Percentiles rank a stretch among this genome's conserved stretches.
Conservation (phyloP, 2,797 vertebrate species). For the Antrozous pallidus region DNA sequence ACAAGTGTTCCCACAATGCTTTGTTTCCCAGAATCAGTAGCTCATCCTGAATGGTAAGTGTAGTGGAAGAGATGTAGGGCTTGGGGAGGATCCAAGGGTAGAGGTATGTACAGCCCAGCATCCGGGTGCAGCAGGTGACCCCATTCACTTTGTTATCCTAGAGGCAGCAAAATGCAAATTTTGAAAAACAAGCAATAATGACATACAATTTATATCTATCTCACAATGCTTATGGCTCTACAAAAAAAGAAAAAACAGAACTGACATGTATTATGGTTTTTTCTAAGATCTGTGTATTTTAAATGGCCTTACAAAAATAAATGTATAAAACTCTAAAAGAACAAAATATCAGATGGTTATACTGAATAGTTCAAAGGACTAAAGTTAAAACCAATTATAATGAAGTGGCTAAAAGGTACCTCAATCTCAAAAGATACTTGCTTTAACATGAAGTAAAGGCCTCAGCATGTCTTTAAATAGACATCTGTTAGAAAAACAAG, state of each 20-base stretch:
- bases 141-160: constrained; percentile 99
- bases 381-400: constrained; percentile 36
- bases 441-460: background rate
- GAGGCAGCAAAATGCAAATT: constrained; percentile 63
- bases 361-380: background rate
- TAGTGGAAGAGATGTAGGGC: constrained; percentile 91
- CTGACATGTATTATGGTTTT: background rate
- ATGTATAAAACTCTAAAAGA: constrained; percentile 30
- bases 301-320: background rate
- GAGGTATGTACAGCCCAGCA: constrained; percentile 96
- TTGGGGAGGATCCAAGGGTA: constrained; percentile 95
- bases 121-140: constrained; percentile 95
- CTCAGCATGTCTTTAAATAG: background rate
- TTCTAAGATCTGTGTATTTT: background rate
- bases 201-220: background rate
- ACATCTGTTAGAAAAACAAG: background rate
- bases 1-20: constrained; percentile 92
- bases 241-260: background rate
- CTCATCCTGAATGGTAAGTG: constrained; percentile 92
- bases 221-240: background rate
- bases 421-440: background rate
- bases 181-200: constrained; percentile 35
- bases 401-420: background rate
- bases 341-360: constrained; percentile 1
- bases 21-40: constrained; percentile 95